Conservation (phyloP, 2,113 vertebrate species). For the Tringa solitaria region DNA sequence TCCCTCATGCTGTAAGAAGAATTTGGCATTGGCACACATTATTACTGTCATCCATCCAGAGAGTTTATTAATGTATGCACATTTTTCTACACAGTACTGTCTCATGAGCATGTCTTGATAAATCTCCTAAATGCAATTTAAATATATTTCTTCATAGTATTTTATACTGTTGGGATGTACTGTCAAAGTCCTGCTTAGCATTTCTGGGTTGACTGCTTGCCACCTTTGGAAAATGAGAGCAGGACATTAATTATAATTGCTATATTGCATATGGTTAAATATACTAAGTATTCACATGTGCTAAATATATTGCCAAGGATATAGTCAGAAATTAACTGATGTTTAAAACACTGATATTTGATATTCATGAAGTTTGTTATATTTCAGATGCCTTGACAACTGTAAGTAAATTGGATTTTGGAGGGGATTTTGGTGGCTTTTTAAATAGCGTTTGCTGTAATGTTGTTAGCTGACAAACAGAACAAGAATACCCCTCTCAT, state of each 20-base stretch:
- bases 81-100: constrained; percentile 3
- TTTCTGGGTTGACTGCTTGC: neutral
- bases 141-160: neutral
- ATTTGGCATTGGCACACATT: constrained; percentile 46
- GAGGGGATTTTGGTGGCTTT: neutral
- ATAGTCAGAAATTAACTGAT: neutral
- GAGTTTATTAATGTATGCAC: constrained; percentile 51
- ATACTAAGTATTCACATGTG: neutral
- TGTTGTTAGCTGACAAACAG: neutral
- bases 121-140: constrained; percentile 2
- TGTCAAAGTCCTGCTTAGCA: neutral
- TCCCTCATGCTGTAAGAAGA: constrained; percentile 46
- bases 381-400: neutral
- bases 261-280: neutral
- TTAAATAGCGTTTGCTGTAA: neutral
- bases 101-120: constrained; percentile 8
- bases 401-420: neutral
- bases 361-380: neutral
- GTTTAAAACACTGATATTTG: neutral
- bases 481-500: neutral
- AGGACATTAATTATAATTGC: neutral
- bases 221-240: neutral
- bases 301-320: neutral
- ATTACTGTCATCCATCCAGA: constrained; percentile 53
- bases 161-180: neutral